Percentiles rank a stretch among this genome's conserved stretches.
Evolutionary conservation across 1,140 invertebrate species (phyloP).

Genomic region (Eulimnadia texana): DNA sequence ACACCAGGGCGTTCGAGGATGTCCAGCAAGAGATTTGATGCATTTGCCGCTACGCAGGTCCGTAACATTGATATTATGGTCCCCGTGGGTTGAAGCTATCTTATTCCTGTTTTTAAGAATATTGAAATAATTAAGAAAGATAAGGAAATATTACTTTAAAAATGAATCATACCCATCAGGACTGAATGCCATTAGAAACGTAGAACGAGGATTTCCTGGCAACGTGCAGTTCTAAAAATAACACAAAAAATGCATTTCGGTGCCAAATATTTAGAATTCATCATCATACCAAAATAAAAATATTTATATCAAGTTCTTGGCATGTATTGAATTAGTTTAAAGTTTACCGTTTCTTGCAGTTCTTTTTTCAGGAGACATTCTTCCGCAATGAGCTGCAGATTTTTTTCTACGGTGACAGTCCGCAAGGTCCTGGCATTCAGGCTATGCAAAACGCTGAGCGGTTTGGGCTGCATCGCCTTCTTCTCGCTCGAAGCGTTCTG

Average conservation of each 20-base stretch:
- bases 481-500: not conserved
- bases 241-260: no score
- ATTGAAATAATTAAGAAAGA: conserved; percentile 10
- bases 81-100: conserved; percentile 78
- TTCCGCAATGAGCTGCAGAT: conserved; percentile 8
- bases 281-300: not conserved
- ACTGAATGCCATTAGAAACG: conserved; percentile 73
- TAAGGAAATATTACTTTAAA: not conserved
- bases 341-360: conserved; percentile 12
- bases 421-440: not conserved
- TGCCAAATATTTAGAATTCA: no score
- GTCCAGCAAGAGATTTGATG: conserved; percentile 59
- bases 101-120: conserved; percentile 45
- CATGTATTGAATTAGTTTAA: not conserved
- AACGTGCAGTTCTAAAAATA: conserved; percentile 49
- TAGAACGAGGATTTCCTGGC: conserved; percentile 54
- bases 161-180: conserved; percentile 50
- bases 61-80: conserved; percentile 80
- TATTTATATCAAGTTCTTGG: no score
- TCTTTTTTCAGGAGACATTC: conserved; percentile 11
- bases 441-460: not conserved
- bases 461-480: not conserved
- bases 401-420: not conserved
- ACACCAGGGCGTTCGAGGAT: conserved; percentile 83
- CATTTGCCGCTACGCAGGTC: conserved; percentile 64